Percentiles rank a stretch among this genome's conserved stretches.
Evolutionary conservation across 2,888 invertebrate genomes (phyloP).

Genomic region (Xanthorhoe designata): DNA sequence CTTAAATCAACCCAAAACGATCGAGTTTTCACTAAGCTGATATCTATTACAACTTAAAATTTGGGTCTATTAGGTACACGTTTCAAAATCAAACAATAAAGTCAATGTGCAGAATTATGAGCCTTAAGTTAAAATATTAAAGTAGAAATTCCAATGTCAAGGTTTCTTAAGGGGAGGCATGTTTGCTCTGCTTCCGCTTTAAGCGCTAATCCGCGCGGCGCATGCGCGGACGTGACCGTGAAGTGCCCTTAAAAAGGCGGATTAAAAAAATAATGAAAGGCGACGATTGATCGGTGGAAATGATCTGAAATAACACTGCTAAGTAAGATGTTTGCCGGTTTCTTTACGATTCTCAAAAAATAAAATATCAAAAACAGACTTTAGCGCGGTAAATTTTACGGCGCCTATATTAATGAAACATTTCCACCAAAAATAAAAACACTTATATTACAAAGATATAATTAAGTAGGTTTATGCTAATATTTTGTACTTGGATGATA

Average conservation of each 20-base stretch:
- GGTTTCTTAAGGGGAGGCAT: slow-evolving; percentile 67
- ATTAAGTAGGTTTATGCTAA: too few species aligned
- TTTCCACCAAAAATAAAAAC: too few species aligned
- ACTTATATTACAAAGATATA: too few species aligned
- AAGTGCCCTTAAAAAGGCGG: slow-evolving; percentile 67
- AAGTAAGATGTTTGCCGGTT: slow-evolving; percentile 20
- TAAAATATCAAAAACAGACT: too few species aligned
- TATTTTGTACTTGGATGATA: too few species aligned
- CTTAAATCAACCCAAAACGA: slow-evolving; percentile 44
- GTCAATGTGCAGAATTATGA: slow-evolving; percentile 39
- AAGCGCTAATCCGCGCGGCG: slow-evolving; percentile 72
- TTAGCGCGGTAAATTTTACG: too few species aligned
- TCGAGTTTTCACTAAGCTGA: slow-evolving; percentile 41
- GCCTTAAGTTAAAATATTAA: slow-evolving; percentile 53
- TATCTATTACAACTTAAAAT: slow-evolving; percentile 43
- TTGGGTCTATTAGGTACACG: slow-evolving; percentile 46
- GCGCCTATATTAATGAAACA: too few species aligned
- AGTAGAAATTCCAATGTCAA: slow-evolving; percentile 59
- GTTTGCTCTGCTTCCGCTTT: slow-evolving; percentile 67
- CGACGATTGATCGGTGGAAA: slow-evolving; percentile 61
- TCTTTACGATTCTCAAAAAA: slow-evolving; percentile 3
- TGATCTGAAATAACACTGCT: slow-evolving; percentile 39
- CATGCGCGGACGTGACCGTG: slow-evolving; percentile 70
- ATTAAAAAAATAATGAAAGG: slow-evolving; percentile 65
- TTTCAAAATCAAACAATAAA: slow-evolving; percentile 46